phyloP scores from a whole-genome alignment of 2,888 invertebrate species.

The Mimumesa dahlbomi region DNA sequence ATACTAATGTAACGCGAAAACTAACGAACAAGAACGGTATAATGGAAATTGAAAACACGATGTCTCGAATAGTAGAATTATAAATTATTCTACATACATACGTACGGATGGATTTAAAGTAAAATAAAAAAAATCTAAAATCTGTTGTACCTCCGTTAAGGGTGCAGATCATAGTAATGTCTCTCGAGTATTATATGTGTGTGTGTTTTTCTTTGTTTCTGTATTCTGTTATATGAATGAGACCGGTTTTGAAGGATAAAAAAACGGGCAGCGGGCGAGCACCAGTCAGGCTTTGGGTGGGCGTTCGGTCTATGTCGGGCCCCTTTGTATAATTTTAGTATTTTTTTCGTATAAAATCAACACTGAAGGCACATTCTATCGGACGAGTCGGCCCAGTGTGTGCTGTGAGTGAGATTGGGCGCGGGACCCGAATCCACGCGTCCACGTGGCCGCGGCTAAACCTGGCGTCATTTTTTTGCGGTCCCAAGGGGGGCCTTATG shows the following conservation, averaged over 20 bases:
- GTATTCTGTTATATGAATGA: conserved; percentile 29
- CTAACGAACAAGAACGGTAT: no score
- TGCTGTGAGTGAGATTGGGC: conserved; percentile 84
- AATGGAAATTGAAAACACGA: no score
- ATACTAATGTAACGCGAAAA: no score
- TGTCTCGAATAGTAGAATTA: no score
- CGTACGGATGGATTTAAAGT: no score
- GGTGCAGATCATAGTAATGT: neutral
- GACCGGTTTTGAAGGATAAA: conserved; percentile 45
- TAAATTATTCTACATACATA: no score
- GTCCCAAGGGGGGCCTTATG: conserved; percentile 75
- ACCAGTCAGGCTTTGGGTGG: conserved; percentile 84
- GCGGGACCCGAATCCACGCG: conserved; percentile 77
- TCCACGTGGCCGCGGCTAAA: conserved; percentile 72
- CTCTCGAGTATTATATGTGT: neutral
- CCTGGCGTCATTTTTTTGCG: conserved; percentile 63
- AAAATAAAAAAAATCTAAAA: no score
- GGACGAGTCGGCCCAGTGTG: conserved; percentile 96
- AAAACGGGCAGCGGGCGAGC: conserved; percentile 79
- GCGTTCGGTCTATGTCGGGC: conserved; percentile 94
- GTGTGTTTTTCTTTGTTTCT: conserved; percentile 7
- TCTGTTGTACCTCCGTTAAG: no score
- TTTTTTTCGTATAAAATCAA: conserved; percentile 93
- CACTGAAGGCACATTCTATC: conserved; percentile 97
- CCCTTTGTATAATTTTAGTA: conserved; percentile 89